These are phyloP conservation scores for Poicephalus gulielmi DNA, from an alignment of 2,113 vertebrate species.

Conservation along the genomic window DNA sequence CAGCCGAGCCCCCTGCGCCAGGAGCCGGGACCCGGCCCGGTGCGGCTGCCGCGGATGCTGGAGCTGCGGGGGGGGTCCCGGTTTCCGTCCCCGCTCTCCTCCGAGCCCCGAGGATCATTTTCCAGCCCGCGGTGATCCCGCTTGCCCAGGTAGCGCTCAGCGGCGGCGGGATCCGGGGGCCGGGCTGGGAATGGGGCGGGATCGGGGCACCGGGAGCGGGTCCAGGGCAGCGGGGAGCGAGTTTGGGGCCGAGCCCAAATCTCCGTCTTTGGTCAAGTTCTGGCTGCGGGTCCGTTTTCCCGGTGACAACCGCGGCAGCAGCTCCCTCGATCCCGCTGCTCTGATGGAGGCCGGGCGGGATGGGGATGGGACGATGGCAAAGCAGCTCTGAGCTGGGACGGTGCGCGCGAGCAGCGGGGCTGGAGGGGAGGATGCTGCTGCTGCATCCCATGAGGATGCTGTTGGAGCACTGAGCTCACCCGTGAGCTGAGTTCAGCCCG, in stretches of 20 bases:
- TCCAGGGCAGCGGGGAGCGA: not conserved
- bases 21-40: not conserved
- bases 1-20: no score
- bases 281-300: not conserved
- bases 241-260: not conserved
- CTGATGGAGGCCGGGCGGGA: not conserved
- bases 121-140: not conserved
- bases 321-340: not conserved
- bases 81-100: not conserved
- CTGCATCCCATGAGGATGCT: not conserved
- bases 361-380: not conserved
- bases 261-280: not conserved
- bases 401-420: not conserved
- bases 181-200: not conserved
- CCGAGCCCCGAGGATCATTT: not conserved
- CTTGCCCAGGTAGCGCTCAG: not conserved
- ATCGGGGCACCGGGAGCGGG: not conserved
- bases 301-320: not conserved
- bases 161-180: no score
- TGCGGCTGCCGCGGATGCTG: not conserved
- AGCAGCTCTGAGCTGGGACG: not conserved
- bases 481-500: not conserved
- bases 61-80: not conserved
- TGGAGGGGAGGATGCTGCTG: not conserved
- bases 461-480: not conserved